These are phyloP conservation scores for Scaptomyza reducta DNA, from an alignment of 2,888 invertebrate species.

Conservation along the genomic window DNA sequence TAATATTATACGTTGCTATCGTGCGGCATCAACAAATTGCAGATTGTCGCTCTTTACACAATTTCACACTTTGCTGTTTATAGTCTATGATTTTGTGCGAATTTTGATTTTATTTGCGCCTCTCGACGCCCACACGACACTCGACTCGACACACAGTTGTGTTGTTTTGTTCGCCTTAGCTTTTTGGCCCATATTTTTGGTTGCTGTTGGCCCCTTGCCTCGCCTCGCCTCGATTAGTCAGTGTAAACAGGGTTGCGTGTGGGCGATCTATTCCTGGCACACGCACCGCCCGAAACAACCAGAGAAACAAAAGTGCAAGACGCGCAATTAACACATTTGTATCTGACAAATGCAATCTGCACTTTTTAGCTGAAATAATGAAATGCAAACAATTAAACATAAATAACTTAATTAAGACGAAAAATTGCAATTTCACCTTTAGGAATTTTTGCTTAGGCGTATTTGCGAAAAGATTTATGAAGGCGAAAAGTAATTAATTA, in stretches of 20 bases:
- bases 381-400: conserved; percentile 25
- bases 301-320: conserved; percentile 28
- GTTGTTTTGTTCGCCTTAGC: neutral
- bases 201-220: too few species aligned
- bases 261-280: conserved; percentile 79
- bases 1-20: conserved; percentile 27
- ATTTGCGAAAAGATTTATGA: neutral
- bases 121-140: conserved; percentile 64
- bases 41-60: conserved; percentile 70
- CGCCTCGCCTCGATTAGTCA: conserved; percentile 5
- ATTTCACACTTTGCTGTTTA: conserved; percentile 71
- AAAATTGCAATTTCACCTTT: neutral
- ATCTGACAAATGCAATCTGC: conserved; percentile 76
- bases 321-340: conserved; percentile 78
- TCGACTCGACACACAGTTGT: conserved; percentile 66
- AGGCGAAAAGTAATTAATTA: neutral
- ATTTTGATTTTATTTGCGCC: conserved; percentile 3
- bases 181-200: conserved; percentile 13
- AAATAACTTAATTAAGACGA: conserved; percentile 10
- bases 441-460: too few species aligned
- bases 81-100: conserved; percentile 15
- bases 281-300: conserved; percentile 52
- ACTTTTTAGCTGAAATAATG: conserved; percentile 32
- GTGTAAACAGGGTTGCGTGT: conserved; percentile 69
- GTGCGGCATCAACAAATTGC: conserved; percentile 55